These are phyloP conservation scores for Clepsis dumicolana DNA, from an alignment of 2,888 invertebrate genomes.

Conservation along the genomic window DNA sequence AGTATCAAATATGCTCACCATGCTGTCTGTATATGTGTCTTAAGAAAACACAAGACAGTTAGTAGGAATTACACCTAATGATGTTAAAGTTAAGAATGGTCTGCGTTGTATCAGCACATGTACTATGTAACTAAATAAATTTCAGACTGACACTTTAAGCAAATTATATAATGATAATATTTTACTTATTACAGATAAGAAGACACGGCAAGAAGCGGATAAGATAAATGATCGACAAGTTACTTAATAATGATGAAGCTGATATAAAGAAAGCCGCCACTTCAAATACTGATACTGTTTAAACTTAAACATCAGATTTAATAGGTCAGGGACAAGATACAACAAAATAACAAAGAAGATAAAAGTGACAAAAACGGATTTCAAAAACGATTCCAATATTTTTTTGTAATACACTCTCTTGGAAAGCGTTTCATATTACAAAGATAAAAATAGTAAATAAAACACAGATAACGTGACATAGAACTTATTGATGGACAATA, in stretches of 20 bases:
- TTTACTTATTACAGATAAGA: conserved; percentile 14
- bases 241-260: background rate
- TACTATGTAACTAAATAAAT: background rate
- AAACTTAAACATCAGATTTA: background rate
- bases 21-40: too few species aligned
- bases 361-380: background rate
- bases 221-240: conserved; percentile 5
- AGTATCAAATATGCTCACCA: too few species aligned
- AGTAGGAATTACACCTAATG: too few species aligned
- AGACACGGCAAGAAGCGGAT: background rate
- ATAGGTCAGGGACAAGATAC: background rate
- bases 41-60: too few species aligned
- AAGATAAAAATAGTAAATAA: background rate
- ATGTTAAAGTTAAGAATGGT: background rate
- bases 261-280: background rate
- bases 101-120: background rate
- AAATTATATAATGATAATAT: background rate
- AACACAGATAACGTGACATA: background rate
- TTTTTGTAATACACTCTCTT: too few species aligned
- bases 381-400: too few species aligned
- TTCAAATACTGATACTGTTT: background rate
- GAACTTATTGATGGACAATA: background rate
- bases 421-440: too few species aligned
- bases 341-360: background rate
- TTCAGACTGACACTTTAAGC: conserved; percentile 1